Base-by-base conservation (phyloP, 2,797 vertebrate genomes). In the Gallinago nigripennis region DNA sequence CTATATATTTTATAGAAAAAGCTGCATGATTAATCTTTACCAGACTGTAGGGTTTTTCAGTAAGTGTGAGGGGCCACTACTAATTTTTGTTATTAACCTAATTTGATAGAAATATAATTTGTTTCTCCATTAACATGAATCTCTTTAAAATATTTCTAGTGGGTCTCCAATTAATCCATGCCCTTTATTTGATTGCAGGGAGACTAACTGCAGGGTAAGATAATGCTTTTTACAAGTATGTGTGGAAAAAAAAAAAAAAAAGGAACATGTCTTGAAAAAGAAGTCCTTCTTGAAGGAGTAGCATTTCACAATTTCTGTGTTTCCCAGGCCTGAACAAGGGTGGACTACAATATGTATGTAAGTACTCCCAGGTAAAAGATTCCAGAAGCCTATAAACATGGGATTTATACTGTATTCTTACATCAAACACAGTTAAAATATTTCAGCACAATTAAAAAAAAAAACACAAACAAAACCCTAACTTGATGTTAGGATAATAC, bases 71-170 rank as follows among this genome's bases (percentile, higher is more conserved):
- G 68, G 57, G 56, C 21, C 56, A 70, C 76, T 51, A 35, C 75
- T 91, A n/a, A 90, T 90, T 96, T 88, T 69, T 82, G 66, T 65
- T 68, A 82, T 92, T 96, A 92, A 93, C 88, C 88, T 90, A 48
- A 84, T 79, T 77, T 91, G 83, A 94, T 66, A 70, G 64, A 80
- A 94, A 80, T 82, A 94, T 91, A 75, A 95, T 90, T 90, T 91
- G 75, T 91, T 92, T 78, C 84, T 82, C 88, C 80, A 93, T 93
- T 94, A 95, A 46, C 0, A 0, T 87, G 95, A 92, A 92, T 94
- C 84, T 57, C 76, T 83, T 61, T 93, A 88, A 95, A 95, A 93
- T 85, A 94, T 77, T 94, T 92, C 86, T 64, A 89, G 82, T 71
- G 69, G 37, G 77, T 93, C 88, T 94, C 30, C 65, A 81, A 75